These are phyloP conservation scores for Silurus glanis DNA, from an alignment of 2,113 vertebrate species.

Conservation along the genomic window DNA sequence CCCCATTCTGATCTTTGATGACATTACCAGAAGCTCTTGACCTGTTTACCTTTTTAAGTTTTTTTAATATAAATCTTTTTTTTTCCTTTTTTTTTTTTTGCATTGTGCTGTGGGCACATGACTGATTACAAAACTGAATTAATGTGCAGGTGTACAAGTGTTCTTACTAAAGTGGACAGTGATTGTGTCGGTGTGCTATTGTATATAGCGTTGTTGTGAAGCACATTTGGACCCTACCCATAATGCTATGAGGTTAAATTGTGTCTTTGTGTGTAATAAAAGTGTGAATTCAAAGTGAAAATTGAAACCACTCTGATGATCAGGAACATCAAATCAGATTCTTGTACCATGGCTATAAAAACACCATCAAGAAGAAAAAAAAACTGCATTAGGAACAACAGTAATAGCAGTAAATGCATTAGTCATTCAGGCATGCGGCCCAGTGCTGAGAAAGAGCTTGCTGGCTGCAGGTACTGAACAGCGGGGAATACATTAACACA, in stretches of 20 bases:
- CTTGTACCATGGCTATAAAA: conserved; percentile 49
- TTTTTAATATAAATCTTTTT: not conserved
- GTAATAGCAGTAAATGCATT: conserved; percentile 51
- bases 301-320: conserved; percentile 56
- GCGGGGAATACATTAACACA: conserved; percentile 40
- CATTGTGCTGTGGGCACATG: not conserved
- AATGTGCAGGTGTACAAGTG: not conserved
- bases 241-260: conserved; percentile 56
- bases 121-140: not conserved
- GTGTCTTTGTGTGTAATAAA: conserved; percentile 66
- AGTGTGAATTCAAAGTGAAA: conserved; percentile 64
- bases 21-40: not conserved
- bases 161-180: not conserved
- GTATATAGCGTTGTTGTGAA: conserved; percentile 4
- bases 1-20: not conserved
- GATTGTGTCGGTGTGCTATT: not conserved
- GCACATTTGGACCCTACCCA: conserved; percentile 49
- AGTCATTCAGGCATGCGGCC: conserved; percentile 34
- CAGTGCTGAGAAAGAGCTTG: conserved; percentile 35
- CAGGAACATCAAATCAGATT: conserved; percentile 56
- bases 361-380: conserved; percentile 44
- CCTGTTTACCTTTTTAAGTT: not conserved
- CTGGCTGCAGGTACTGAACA: conserved; percentile 22
- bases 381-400: conserved; percentile 38
- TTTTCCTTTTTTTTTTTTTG: not conserved